Evolutionary conservation across 2,113 vertebrate genomes (phyloP), one percentile per base, ranked within the genome.

Genomic region (Montifringilla adamsi): DNA sequence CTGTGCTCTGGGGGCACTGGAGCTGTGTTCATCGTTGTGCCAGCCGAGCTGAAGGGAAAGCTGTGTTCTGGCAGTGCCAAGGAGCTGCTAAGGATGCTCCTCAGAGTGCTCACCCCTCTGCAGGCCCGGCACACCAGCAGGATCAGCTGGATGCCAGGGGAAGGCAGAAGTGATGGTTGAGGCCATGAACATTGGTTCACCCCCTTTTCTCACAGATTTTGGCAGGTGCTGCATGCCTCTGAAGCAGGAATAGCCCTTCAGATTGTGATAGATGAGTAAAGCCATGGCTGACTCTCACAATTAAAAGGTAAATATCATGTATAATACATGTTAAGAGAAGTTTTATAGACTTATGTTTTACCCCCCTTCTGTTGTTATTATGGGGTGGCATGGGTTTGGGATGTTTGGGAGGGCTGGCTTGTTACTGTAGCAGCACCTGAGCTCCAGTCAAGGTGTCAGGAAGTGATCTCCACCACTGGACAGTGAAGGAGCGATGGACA

Each of bases 81-180:
- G 55, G 72, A 76, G 62, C 27, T 35, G 47, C 60, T 44, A 27
- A 63, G 33, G 46, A 58, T 84, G 41, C 37, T 77, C 44, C 77
- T 52, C 1, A 3, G 18, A 7, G 47, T 26, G 5, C 10, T 76
- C 72, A 16, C 21, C 28, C 2, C 28, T 56, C n/a, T 5, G 6
- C 28, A 16, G 0, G 0, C 15, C n/a, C 56, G 27, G 43, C 31
- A 8, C 53, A 53, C 8, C 1, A 0, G 22, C 53, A 50, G 39
- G 59, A 46, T 16, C 50, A 46, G 17, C 43, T 13, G 9, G 33
- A 22, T 52, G 50, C 37, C 60, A 60, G 35, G 66, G 50, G 47
- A 70, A 53, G 80, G 56, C n/a, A 62, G 43, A 53, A 31, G 37
- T 0, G 1, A 58, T 11, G 49, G 11, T 1, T 24, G 53, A 30